Evolutionary conservation across 2,113 vertebrate genomes (phyloP).

Genomic region (Phodopus roborovskii): DNA sequence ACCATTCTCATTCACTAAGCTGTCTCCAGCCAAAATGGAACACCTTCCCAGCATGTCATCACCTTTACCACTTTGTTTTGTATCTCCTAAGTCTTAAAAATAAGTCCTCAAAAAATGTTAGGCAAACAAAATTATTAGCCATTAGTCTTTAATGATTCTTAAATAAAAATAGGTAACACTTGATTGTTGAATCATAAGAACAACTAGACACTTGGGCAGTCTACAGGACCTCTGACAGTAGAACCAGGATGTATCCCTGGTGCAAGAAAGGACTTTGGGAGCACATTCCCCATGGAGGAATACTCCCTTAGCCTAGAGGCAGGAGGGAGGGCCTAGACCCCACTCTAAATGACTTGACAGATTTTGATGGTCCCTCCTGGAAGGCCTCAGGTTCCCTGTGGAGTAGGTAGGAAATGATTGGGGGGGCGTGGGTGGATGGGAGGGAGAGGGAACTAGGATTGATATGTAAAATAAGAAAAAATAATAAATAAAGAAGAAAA

Average conservation of each 20-base stretch:
- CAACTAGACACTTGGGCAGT: not conserved
- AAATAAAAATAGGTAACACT: constrained; percentile 46
- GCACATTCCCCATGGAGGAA: no score
- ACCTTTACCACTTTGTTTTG: not conserved
- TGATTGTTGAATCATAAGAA: constrained; percentile 45
- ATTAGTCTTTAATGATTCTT: not conserved
- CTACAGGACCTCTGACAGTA: no score
- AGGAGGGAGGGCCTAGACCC: no score
- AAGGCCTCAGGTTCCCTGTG: no score
- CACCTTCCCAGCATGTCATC: not conserved
- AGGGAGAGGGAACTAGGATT: no score
- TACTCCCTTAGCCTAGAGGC: no score
- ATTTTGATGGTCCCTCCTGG: no score
- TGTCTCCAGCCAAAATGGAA: not conserved
- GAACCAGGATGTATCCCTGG: no score
- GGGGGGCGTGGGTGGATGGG: no score
- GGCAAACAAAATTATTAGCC: not conserved
- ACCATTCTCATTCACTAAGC: not conserved
- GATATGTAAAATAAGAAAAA: not conserved
- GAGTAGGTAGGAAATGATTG: no score
- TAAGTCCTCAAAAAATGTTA: not conserved
- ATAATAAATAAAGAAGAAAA: not conserved
- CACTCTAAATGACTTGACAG: no score
- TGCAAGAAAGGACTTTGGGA: no score
- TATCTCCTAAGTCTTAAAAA: not conserved